These are phyloP conservation scores for Melanargia galathea DNA, from an alignment of 2,888 invertebrate genomes.

Conservation along the genomic window DNA sequence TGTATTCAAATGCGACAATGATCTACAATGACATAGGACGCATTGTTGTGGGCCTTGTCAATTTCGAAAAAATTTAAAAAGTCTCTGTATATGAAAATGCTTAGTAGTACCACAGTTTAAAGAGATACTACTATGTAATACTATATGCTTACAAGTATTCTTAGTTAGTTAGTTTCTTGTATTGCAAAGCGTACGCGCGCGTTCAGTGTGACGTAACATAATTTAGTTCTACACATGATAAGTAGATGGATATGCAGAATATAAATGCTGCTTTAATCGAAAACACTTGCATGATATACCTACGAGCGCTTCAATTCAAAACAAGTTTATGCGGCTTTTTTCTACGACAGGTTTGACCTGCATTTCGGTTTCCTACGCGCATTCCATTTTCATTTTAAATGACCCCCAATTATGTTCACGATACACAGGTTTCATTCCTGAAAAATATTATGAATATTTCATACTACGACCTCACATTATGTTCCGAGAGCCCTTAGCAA, in stretches of 20 bases:
- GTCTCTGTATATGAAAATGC: no score
- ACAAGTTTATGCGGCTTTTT: background rate
- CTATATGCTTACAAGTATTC: no score
- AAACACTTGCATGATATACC: background rate
- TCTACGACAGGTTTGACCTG: background rate
- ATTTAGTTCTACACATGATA: background rate
- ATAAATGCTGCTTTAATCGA: background rate
- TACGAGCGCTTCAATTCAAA: background rate
- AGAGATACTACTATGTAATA: no score
- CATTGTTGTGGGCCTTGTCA: no score
- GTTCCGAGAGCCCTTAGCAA: background rate
- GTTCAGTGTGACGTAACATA: background rate
- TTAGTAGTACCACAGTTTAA: no score
- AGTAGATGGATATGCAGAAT: background rate
- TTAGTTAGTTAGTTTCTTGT: no score
- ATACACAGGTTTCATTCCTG: constrained; percentile 3
- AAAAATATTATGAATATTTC: constrained; percentile 21
- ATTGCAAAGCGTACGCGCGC: no score
- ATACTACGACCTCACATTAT: constrained; percentile 9
- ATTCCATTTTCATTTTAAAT: constrained; percentile 16
- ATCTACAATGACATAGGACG: no score
- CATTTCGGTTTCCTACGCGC: background rate
- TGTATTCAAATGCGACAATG: no score
- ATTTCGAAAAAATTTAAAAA: no score
- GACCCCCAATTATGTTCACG: constrained; percentile 14